A percentile compares a stretch with the other conserved stretches of the same genome.
Evolutionary conservation across 2,888 invertebrate genomes (phyloP).

Genomic region (Amblyjoppa proteus): DNA sequence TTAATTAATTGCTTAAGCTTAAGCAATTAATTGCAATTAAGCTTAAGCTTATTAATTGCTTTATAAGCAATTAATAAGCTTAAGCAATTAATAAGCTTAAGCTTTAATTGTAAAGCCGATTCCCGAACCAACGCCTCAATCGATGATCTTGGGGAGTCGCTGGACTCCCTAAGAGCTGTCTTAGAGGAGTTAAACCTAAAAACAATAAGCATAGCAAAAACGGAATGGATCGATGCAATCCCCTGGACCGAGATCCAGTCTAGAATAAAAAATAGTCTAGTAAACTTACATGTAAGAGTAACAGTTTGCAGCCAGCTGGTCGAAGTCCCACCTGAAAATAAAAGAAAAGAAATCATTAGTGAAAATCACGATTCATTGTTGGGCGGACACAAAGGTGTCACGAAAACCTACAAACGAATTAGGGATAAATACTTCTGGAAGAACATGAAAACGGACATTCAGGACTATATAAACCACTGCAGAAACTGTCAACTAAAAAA

Average conservation of each 20-base stretch:
- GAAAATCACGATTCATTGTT: constrained; percentile 52
- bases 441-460: constrained; percentile 59
- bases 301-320: constrained; percentile 39
- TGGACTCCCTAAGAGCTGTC: constrained; percentile 1
- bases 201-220: constrained; percentile 20
- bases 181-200: constrained; percentile 1
- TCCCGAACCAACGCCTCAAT: neutral
- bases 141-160: constrained; percentile 27
- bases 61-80: too few relatives aligned
- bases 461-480: constrained; percentile 57
- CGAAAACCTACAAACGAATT: constrained; percentile 58
- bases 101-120: too few relatives aligned
- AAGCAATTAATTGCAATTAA: too few relatives aligned
- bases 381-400: constrained; percentile 63
- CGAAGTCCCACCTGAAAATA: constrained; percentile 2
- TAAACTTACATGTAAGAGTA: constrained; percentile 9
- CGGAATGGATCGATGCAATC: constrained; percentile 23
- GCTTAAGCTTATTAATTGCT: too few relatives aligned
- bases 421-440: constrained; percentile 63
- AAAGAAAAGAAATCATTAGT: constrained; percentile 18
- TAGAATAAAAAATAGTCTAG: neutral
- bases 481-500: constrained; percentile 66
- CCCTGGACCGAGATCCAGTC: constrained; percentile 8
- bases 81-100: too few relatives aligned
- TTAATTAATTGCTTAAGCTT: too few relatives aligned